These are phyloP conservation scores for Holacanthus passer DNA, from an alignment of 2,113 vertebrate genomes.

Conservation along the genomic window DNA sequence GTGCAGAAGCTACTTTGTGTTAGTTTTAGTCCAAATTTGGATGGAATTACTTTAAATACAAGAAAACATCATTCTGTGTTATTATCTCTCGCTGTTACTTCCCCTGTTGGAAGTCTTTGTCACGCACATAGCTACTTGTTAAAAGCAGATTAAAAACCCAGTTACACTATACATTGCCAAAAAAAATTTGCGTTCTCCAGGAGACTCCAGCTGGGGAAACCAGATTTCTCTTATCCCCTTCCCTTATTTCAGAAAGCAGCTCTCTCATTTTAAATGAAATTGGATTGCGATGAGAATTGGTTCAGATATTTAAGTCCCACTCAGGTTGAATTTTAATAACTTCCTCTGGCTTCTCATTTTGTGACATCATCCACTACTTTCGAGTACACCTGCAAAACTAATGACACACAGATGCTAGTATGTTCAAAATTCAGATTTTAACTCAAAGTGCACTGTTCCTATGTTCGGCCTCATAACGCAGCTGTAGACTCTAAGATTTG, in stretches of 20 bases:
- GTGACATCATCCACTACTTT: background rate
- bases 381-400: background rate
- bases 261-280: background rate
- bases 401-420: background rate
- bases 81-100: background rate
- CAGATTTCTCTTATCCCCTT: background rate
- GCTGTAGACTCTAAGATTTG: background rate
- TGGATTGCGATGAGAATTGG: background rate
- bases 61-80: background rate
- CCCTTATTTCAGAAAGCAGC: background rate
- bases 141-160: conserved; percentile 1
- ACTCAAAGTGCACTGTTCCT: background rate
- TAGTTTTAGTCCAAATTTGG: too few relatives aligned
- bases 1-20: background rate
- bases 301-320: background rate
- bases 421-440: background rate
- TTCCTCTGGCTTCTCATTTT: background rate
- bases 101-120: background rate
- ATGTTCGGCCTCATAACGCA: background rate
- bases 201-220: background rate
- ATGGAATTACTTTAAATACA: background rate
- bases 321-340: background rate
- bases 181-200: background rate
- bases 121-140: background rate
- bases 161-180: background rate